A percentile compares a stretch with the other conserved stretches of the same genome.
Conservation (phyloP, 2,888 invertebrate genomes). For the Beris chalybata region DNA sequence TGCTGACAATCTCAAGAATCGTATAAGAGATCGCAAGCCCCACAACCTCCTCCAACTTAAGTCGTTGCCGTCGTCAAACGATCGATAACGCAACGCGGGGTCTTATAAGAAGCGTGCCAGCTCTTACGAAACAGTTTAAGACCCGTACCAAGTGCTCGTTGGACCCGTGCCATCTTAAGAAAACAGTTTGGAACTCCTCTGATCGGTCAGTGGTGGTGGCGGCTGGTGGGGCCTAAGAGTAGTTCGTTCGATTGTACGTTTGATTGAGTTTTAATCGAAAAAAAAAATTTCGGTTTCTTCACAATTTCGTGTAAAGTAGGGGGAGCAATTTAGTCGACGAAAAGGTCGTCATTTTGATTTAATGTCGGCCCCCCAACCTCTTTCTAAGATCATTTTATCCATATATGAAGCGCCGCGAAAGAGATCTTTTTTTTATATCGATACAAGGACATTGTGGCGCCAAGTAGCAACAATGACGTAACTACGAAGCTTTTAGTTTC, state of each 20-base stretch:
- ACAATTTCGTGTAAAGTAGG: background rate
- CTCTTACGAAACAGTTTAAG: conserved; percentile 22
- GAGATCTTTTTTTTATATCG: conserved; percentile 12
- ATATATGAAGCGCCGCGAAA: conserved; percentile 21
- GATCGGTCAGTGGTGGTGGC: conserved; percentile 28
- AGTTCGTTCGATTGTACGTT: too few species aligned
- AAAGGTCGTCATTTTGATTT: conserved; percentile 5
- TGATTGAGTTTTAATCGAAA: too few species aligned
- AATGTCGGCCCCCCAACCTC: conserved; percentile 10
- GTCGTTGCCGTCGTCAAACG: too few species aligned
- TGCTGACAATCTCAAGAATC: conserved; percentile 20
- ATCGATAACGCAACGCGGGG: too few species aligned
- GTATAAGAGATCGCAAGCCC: conserved; percentile 20
- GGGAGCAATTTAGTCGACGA: conserved; percentile 7
- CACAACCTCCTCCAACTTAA: too few species aligned
- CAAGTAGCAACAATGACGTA: conserved; percentile 26
- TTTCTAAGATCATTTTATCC: conserved; percentile 18
- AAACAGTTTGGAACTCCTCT: conserved; percentile 23
- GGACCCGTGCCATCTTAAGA: conserved; percentile 23
- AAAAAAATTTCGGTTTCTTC: too few species aligned
- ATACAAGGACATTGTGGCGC: conserved; percentile 30
- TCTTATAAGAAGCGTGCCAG: conserved; percentile 24
- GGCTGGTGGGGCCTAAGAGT: conserved; percentile 20
- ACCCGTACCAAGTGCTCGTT: conserved; percentile 26
- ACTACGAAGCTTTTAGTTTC: conserved; percentile 12